Base-by-base conservation (phyloP, 2,888 invertebrate genomes). In the Harpalus rubripes region DNA sequence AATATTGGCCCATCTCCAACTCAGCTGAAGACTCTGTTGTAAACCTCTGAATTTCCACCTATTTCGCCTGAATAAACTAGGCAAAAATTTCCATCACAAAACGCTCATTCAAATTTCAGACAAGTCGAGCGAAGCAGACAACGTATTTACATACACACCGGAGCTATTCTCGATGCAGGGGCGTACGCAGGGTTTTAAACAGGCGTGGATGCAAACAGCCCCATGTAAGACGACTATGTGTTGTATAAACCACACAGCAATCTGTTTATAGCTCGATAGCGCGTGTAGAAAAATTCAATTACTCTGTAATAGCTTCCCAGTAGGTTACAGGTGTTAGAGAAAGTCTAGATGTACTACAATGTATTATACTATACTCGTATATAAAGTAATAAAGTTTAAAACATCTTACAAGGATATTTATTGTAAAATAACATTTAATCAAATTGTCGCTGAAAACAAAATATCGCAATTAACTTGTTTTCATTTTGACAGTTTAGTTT, bases 281-380 rank as follows among this genome's bases (percentile, higher is more conserved):
- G 16, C 26, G 26, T 58, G 78, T 58, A 78, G 78, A 78, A 78
- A 78, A 78, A 78, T 78, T 22, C 78, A 78, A 78, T 78, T 78
- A 78, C 78, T n/a, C 52, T 8, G 78, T 78, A 78, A 78, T 78
- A 78, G 78, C 26, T 78, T 78, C 58, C 78, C 58, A 18, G 16
- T 15, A 16, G 32, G 68, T 39, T 39, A 52, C 44, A 52, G 44
- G 44, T 52, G 44, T 52, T 52, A 7, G 8, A 4, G 8, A 52
- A 8, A 12, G 44, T 52, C 10, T 52, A 10, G 1, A 12, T 12
- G 44, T 12, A 12, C 44, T 52, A 52, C 44, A 52, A 52, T 52
- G 44, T 52, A 52, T 52, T 52, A n/a, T n/a, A 10, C 32, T 32
- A 5, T 32, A 32, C 32, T 32, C 32, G 32, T 32, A 32, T 32